These are phyloP conservation scores for Vulpes ferrilata DNA, from an alignment of 2,113 vertebrate genomes.

Conservation along the genomic window DNA sequence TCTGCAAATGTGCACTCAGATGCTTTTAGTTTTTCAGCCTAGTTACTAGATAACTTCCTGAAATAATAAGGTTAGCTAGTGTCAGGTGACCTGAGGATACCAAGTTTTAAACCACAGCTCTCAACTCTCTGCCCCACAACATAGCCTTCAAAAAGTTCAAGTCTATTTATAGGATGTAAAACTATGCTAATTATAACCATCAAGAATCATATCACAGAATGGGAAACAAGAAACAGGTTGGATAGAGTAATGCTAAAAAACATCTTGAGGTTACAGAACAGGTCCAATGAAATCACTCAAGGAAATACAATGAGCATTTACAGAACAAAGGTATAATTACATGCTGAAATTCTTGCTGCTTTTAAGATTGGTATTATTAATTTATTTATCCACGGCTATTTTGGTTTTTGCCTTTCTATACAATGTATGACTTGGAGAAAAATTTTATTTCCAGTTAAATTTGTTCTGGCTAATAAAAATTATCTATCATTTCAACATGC, in stretches of 20 bases:
- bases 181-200: background rate
- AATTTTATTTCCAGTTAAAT: conserved; percentile 10
- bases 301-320: background rate
- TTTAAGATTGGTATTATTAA: conserved; percentile 20
- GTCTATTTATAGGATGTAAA: conserved; percentile 39
- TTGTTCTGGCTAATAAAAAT: conserved; percentile 32
- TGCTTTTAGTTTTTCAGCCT: background rate
- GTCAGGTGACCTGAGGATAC: background rate
- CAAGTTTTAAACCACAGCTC: conserved; percentile 9
- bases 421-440: background rate
- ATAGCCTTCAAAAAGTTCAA: background rate
- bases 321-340: background rate
- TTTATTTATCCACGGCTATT: background rate
- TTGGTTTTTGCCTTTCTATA: background rate
- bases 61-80: conserved; percentile 23
- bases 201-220: background rate
- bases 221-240: background rate
- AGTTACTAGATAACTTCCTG: background rate
- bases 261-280: background rate
- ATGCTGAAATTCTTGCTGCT: background rate
- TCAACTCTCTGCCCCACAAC: background rate
- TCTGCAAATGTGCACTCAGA: background rate
- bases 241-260: background rate
- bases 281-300: background rate
- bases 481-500: background rate